Evolutionary conservation across 2,113 vertebrate species (phyloP).

Genomic region (Calcarius ornatus): DNA sequence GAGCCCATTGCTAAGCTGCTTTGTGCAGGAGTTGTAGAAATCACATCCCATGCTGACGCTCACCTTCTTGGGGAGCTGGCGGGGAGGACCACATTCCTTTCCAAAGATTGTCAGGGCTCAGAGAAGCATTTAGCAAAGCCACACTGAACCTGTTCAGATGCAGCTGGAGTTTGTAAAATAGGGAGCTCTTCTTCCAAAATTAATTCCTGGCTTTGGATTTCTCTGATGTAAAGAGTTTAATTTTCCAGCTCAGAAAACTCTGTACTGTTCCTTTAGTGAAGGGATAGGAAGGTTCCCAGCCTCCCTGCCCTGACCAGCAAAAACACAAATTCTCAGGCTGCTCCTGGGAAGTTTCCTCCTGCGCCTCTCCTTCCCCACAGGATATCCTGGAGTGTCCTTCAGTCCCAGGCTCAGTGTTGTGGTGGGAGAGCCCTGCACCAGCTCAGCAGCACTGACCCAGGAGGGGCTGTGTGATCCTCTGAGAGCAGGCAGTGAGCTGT

Average conservation of each 20-base stretch:
- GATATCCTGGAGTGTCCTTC: not conserved
- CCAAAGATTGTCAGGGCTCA: not conserved
- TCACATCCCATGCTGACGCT: not conserved
- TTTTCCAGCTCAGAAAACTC: conserved; percentile 55
- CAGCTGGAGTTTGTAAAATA: not conserved
- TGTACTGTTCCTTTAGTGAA: not conserved
- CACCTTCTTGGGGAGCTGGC: not conserved
- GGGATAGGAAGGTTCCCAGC: not conserved
- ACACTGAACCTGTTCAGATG: conserved; percentile 6
- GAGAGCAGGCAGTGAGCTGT: not conserved
- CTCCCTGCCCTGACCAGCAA: not conserved
- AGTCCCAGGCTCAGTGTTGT: not conserved
- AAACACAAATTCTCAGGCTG: not conserved
- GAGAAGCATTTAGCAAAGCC: conserved; percentile 33
- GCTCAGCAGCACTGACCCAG: not conserved
- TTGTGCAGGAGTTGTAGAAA: conserved; percentile 41
- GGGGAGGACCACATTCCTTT: not conserved
- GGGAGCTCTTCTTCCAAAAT: conserved; percentile 27
- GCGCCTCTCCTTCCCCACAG: not conserved
- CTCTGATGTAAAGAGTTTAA: conserved; percentile 6
- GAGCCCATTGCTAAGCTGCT: conserved; percentile 34
- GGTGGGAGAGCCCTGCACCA: not conserved
- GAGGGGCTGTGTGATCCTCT: not conserved
- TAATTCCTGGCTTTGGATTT: conserved; percentile 22
- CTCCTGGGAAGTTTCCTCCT: not conserved